Conservation (phyloP, 2,113 vertebrate genomes). For the Pao palembangensis region DNA sequence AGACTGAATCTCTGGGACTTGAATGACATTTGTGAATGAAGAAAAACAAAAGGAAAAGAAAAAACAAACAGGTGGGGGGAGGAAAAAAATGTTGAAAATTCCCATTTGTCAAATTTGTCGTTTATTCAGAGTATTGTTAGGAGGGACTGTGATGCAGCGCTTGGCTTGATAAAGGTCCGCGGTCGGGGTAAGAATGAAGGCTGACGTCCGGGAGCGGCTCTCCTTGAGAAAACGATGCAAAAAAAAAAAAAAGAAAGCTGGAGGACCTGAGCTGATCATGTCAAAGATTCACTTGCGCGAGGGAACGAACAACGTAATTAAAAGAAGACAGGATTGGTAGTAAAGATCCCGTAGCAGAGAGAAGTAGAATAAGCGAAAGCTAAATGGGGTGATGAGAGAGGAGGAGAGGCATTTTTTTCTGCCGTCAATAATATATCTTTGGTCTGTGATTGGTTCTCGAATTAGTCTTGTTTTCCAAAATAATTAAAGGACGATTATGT, state of each 20-base stretch:
- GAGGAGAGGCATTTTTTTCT: slow-evolving; percentile 34
- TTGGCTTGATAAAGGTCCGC: slow-evolving; percentile 36
- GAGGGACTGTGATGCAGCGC: slow-evolving; percentile 37
- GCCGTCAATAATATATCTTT: slow-evolving; percentile 47
- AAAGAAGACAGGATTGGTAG: slow-evolving; percentile 42
- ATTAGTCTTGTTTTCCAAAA: slow-evolving; percentile 38
- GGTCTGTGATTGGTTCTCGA: slow-evolving; percentile 52
- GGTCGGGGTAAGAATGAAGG: slow-evolving; percentile 23
- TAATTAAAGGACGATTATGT: slow-evolving; percentile 49
- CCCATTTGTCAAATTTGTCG: slow-evolving; percentile 53
- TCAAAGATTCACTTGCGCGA: slow-evolving; percentile 37
- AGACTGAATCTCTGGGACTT: slow-evolving; percentile 52
- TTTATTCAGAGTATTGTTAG: slow-evolving; percentile 57
- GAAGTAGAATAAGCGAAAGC: slow-evolving; percentile 34
- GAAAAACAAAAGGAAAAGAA: slow-evolving; percentile 30
- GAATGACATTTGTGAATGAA: slow-evolving; percentile 46
- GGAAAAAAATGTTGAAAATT: slow-evolving; percentile 30
- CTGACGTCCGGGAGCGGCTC: slow-evolving; percentile 16
- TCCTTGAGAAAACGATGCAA: slow-evolving; percentile 26
- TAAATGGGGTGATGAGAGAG: slow-evolving; percentile 22
- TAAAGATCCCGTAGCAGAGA: slow-evolving; percentile 35
- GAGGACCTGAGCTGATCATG: slow-evolving; percentile 35
- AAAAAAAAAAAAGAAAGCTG: not conserved
- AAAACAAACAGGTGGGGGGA: not conserved
- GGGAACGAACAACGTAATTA: slow-evolving; percentile 37